Evolutionary conservation across 2,888 invertebrate genomes (phyloP).

Genomic region (Nasonovia ribisnigri): DNA sequence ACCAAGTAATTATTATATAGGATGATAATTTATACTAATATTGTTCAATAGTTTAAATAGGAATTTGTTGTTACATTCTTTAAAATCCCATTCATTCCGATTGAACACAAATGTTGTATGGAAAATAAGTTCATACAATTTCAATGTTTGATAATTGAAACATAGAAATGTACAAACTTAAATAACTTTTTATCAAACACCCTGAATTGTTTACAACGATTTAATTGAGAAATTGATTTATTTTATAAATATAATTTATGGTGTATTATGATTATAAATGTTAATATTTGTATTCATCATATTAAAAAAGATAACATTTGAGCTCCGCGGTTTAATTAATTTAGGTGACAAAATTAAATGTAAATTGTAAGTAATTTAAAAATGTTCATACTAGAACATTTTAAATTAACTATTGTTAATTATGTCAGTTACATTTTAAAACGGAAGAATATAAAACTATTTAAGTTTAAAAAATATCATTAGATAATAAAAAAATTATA

Average conservation of each 20-base stretch:
- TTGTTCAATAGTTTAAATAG: neutral
- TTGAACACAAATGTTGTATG: neutral
- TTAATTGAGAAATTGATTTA: neutral
- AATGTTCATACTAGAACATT: neutral
- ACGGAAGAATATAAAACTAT: neutral
- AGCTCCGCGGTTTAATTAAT: neutral
- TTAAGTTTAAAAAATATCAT: neutral
- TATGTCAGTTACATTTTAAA: neutral
- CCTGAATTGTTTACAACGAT: neutral
- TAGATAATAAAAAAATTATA: neutral
- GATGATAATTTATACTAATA: neutral
- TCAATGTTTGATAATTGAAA: conserved; percentile 4
- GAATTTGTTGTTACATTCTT: neutral
- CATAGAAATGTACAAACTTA: neutral
- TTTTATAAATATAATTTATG: neutral
- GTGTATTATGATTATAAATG: neutral
- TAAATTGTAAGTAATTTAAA: neutral
- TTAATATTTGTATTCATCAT: neutral
- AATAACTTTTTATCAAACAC: neutral
- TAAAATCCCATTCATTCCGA: neutral
- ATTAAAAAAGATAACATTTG: neutral
- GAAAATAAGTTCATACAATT: neutral
- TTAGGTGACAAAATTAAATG: neutral
- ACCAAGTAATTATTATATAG: neutral
- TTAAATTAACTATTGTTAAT: neutral